A percentile compares a stretch with the other conserved stretches of the same genome.
These are phyloP conservation scores for Philaenus spumarius DNA, from an alignment of 1,140 invertebrate species.

Conservation along the genomic window DNA sequence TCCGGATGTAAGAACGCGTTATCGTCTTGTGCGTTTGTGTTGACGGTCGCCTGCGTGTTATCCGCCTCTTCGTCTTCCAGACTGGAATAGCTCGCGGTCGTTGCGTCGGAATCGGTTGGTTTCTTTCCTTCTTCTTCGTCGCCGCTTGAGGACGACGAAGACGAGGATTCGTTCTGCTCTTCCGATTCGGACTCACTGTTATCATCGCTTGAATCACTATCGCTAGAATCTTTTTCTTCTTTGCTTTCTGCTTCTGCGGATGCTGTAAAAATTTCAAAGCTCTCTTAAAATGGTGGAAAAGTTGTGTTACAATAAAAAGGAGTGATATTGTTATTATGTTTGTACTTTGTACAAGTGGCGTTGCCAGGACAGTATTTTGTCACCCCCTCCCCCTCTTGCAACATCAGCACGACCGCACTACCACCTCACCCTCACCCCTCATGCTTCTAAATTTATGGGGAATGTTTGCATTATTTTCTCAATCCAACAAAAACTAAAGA, in stretches of 20 bases:
- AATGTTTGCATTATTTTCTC: too few species aligned
- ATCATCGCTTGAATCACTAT: conserved; percentile 34
- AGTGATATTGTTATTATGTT: too few species aligned
- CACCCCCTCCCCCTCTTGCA: too few species aligned
- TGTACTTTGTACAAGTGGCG: too few species aligned
- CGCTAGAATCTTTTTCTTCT: conserved; percentile 8
- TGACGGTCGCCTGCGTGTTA: conserved; percentile 16
- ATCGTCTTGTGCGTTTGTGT: conserved; percentile 29
- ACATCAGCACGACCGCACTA: too few species aligned
- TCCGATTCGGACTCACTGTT: conserved; percentile 11
- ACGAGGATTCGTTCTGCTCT: conserved; percentile 24
- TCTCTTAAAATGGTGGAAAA: too few species aligned
- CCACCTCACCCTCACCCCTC: too few species aligned
- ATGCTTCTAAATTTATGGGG: too few species aligned
- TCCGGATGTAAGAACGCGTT: conserved; percentile 23
- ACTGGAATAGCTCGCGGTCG: conserved; percentile 44
- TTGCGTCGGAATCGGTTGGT: conserved; percentile 38
- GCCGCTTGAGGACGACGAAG: not conserved
- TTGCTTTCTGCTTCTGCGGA: conserved; percentile 13
- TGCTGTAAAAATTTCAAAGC: conserved; percentile 8
- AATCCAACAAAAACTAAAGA: too few species aligned
- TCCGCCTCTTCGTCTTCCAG: conserved; percentile 43
- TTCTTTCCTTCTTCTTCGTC: conserved; percentile 25
- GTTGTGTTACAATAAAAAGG: too few species aligned
- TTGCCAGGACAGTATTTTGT: too few species aligned